Evolutionary conservation across 2,797 vertebrate genomes (phyloP).

Genomic region (Acanthurus lineatus): DNA sequence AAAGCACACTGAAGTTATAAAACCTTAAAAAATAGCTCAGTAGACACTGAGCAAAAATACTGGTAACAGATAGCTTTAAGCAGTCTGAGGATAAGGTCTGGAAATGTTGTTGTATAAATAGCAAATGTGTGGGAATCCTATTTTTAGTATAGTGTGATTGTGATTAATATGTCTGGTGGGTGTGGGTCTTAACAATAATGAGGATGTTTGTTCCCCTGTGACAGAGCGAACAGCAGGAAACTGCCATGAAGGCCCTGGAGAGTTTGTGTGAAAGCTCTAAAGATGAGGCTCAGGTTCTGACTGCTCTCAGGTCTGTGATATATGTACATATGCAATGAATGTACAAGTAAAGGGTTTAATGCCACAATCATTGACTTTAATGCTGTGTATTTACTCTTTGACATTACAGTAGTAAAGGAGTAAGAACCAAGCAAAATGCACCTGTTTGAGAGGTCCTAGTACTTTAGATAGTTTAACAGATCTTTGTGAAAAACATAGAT

Average conservation of each 20-base stretch:
- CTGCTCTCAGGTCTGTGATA: constrained; percentile 89
- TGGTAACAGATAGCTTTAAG: background rate
- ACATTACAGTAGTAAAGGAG: background rate
- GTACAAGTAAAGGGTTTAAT: background rate
- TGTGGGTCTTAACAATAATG: constrained; percentile 19
- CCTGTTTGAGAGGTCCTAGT: background rate
- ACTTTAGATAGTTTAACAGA: background rate
- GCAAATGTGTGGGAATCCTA: background rate
- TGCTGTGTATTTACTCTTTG: background rate
- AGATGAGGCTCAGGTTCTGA: constrained; percentile 85
- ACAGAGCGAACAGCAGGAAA: constrained; percentile 88
- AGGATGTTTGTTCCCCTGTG: constrained; percentile 48
- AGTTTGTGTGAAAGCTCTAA: constrained; percentile 87
- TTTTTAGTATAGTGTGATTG: constrained; percentile 17
- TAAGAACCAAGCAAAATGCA: background rate
- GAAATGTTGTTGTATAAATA: background rate
- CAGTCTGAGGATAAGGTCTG: background rate
- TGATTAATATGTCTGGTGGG: constrained; percentile 13
- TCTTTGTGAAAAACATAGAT: background rate
- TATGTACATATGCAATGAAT: background rate
- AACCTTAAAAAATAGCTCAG: too few relatives aligned
- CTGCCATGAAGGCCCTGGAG: constrained; percentile 89
- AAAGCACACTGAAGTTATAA: background rate
- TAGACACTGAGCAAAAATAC: too few relatives aligned
- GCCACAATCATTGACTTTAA: background rate